Conservation (phyloP, 2,797 vertebrate species). For the Pelobates cultripes region DNA sequence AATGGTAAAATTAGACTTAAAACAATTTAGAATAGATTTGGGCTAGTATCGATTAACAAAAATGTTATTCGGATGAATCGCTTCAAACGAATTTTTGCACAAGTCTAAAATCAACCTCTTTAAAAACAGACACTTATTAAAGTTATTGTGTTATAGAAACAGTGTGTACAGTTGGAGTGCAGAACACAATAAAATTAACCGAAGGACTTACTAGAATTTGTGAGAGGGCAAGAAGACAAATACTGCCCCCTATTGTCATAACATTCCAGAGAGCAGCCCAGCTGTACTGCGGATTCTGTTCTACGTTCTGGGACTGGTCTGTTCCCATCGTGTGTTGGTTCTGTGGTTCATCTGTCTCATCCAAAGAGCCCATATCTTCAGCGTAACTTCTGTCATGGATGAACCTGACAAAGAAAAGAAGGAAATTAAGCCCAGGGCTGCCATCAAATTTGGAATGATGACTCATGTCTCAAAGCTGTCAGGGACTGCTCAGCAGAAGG, state of each 20-base stretch:
- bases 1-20: too few relatives aligned
- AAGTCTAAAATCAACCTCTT: too few relatives aligned
- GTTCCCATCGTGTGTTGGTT: conserved; percentile 60
- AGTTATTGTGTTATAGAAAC: too few relatives aligned
- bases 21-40: too few relatives aligned
- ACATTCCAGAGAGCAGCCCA: conserved; percentile 74
- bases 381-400: conserved; percentile 62
- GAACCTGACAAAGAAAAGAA: conserved; percentile 63
- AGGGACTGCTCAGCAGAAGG: background rate
- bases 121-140: too few relatives aligned
- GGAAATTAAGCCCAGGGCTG: conserved; percentile 35
- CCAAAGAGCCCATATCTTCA: conserved; percentile 68
- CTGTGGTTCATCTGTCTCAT: conserved; percentile 64
- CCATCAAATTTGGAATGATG: too few relatives aligned
- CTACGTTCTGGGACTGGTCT: conserved; percentile 65
- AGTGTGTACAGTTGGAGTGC: too few relatives aligned
- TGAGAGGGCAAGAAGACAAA: conserved; percentile 75
- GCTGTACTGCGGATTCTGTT: conserved; percentile 61
- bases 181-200: too few relatives aligned
- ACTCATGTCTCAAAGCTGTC: background rate
- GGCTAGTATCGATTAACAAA: too few relatives aligned
- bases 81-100: too few relatives aligned
- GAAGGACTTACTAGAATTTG: conserved; percentile 76
- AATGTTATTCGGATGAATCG: too few relatives aligned
- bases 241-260: conserved; percentile 69